Base-by-base conservation (phyloP, 2,888 invertebrate genomes). In the Timema cristinae region DNA sequence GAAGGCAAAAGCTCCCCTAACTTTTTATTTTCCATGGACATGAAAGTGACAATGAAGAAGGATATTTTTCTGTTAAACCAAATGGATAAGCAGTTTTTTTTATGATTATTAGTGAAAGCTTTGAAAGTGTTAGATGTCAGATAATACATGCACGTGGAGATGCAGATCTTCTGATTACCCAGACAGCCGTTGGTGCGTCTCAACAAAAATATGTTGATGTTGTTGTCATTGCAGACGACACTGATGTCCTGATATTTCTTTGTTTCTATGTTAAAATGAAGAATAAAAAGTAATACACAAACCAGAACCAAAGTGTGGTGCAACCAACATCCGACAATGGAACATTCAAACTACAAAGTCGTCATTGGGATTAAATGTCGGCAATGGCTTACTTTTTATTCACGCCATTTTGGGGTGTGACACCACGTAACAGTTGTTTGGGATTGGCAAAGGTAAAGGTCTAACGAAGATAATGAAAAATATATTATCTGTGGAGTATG, bases 131-230 rank as follows among this genome's bases (percentile, higher is more conserved):
- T 56, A 16, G 56, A 6, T 56, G 56, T 10, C 56, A 56, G 6
- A 52, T 11, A 52, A 52, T 52, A 52, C 56, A 56, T 56, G 56
- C 56, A 6, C 7, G 10, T 56, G 56, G 6, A 56, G 56, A 56
- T 56, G 6, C 56, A 10, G 10, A 56, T 16, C 56, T 56, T 56
- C 56, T 56, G 7, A 56, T 56, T 10, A 6, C 56, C 56, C 56
- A 56, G 11, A 56, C 56, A 56, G 56, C 56, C 13, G 10, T 56
- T 56, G 7, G 15, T 7, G 56, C 6, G 11, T 6, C 56, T 10
- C n/a, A 56, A 56, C 7, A 56, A 56, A 56, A 16, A 56, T n/a
- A n/a, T n/a, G n/a, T n/a, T n/a, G 56, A 56, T 56, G 56, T 56
- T 56, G n/a, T n/a, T n/a, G 56, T 56, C 10, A 56, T 56, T 56